Evolutionary conservation across 2,797 vertebrate genomes (phyloP).

Genomic region (Podarcis lilfordi): DNA sequence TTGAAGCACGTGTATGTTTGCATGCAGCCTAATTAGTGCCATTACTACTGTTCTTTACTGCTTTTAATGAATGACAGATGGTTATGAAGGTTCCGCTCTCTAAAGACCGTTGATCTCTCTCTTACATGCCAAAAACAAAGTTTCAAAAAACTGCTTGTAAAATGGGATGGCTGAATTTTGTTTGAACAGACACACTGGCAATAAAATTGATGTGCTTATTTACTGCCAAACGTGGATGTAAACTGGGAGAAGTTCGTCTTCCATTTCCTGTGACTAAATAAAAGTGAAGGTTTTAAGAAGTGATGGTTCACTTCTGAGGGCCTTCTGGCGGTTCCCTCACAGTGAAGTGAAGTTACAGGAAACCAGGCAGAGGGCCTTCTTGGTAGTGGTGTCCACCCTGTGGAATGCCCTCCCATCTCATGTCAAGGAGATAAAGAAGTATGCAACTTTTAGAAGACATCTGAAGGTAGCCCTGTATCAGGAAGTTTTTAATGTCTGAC

Average conservation of each 20-base stretch:
- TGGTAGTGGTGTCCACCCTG: no score
- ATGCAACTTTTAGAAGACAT: no score
- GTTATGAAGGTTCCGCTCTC: slow-evolving; percentile 60
- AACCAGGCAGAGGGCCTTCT: no score
- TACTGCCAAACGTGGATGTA: neutral
- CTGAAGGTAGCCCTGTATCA: no score
- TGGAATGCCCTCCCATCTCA: no score
- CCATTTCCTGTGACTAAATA: neutral
- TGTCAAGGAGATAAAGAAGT: no score
- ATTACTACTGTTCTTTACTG: slow-evolving; percentile 69
- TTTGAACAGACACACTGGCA: slow-evolving; percentile 24
- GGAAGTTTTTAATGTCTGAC: no score
- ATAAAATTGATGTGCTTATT: neutral
- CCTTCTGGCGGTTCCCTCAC: no score
- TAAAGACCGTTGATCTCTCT: slow-evolving; percentile 65
- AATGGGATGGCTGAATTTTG: neutral
- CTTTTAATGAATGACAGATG: slow-evolving; percentile 73
- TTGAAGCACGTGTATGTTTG: slow-evolving; percentile 64
- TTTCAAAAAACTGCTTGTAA: neutral
- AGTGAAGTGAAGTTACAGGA: no score
- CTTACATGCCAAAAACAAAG: neutral
- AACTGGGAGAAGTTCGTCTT: neutral
- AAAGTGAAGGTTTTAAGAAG: neutral
- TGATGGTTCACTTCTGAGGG: no score
- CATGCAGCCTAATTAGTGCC: slow-evolving; percentile 66